Conservation (phyloP, 2,113 vertebrate genomes). For the Serranochromis macrocephalus region DNA sequence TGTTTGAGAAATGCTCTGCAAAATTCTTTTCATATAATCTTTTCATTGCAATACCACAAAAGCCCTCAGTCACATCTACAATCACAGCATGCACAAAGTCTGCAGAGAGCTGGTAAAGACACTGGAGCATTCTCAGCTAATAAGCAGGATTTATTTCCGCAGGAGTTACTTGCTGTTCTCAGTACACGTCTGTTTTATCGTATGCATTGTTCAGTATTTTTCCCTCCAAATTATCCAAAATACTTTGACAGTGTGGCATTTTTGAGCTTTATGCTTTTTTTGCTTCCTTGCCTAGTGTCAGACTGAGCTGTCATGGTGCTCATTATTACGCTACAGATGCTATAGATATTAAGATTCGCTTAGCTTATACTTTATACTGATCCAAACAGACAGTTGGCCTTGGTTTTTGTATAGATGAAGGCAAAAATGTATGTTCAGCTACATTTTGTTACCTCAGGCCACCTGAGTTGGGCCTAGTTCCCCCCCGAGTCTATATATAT, state of each 20-base stretch:
- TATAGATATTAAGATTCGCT: accelerated
- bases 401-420: background rate
- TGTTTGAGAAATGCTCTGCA: background rate
- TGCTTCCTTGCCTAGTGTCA: background rate
- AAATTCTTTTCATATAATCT: background rate
- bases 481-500: background rate
- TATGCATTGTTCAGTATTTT: background rate
- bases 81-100: background rate
- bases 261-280: background rate
- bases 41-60: background rate
- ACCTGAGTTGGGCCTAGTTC: background rate
- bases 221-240: background rate
- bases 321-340: background rate
- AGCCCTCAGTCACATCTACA: background rate
- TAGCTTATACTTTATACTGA: background rate
- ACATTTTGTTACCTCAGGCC: background rate
- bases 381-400: background rate
- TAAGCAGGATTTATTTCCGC: background rate
- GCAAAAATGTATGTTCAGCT: background rate
- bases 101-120: background rate
- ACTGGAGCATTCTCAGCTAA: background rate
- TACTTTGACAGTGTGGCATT: background rate
- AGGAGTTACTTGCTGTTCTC: background rate
- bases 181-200: accelerated
- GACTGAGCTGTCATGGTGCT: background rate